Evolutionary conservation across 2,113 vertebrate species (phyloP).

Genomic region (Equus przewalskii): DNA sequence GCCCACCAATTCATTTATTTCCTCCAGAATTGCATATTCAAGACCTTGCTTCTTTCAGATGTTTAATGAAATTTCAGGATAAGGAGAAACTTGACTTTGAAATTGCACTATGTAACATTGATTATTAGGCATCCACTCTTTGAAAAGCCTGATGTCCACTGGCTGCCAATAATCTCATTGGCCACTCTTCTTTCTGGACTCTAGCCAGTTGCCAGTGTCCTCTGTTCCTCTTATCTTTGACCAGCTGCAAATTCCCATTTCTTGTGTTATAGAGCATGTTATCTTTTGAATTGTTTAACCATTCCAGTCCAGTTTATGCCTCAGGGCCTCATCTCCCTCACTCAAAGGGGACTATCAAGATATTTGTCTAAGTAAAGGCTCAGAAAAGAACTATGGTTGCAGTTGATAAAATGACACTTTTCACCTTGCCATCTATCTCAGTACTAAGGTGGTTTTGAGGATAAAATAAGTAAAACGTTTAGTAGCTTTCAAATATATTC

Average conservation of each 20-base stretch:
- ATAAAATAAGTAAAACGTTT: neutral
- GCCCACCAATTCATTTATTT: neutral
- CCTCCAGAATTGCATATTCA: neutral
- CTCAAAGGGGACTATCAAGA: neutral
- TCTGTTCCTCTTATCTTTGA: neutral
- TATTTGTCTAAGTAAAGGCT: neutral
- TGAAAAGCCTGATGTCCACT: neutral
- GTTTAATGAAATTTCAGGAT: neutral
- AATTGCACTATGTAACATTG: neutral
- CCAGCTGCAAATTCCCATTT: neutral
- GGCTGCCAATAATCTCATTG: neutral
- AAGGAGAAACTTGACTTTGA: neutral
- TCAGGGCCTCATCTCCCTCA: neutral
- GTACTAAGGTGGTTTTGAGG: neutral
- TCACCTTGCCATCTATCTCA: neutral
- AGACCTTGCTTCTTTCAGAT: neutral
- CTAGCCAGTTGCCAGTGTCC: neutral
- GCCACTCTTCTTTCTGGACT: neutral
- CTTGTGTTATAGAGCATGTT: neutral
- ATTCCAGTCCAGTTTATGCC: neutral
- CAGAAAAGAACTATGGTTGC: neutral
- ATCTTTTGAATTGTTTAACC: neutral
- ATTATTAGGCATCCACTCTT: neutral
- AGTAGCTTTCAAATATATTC: neutral
- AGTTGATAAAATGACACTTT: neutral